phyloP scores from a whole-genome alignment of 2,797 vertebrate species.

The Sternotherus odoratus region DNA sequence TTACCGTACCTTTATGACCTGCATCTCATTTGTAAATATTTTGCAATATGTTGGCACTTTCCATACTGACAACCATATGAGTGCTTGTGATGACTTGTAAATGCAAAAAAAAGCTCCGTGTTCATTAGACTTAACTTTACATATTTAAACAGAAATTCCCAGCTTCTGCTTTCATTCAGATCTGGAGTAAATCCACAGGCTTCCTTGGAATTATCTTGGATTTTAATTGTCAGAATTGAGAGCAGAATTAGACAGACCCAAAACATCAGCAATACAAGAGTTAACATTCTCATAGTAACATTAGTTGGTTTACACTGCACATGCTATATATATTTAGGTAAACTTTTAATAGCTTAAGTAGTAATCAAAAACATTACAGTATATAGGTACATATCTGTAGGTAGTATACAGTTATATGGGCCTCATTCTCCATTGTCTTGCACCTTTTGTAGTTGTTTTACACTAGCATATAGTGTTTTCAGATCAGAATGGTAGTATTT shows the following conservation, averaged over 20 bases:
- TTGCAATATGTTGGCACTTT: conserved; percentile 24
- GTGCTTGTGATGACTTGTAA: neutral
- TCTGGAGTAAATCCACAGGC: neutral
- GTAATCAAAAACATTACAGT: neutral
- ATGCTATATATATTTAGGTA: neutral
- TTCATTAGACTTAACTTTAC: neutral
- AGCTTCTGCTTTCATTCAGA: neutral
- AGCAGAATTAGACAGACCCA: neutral
- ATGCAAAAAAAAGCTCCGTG: neutral
- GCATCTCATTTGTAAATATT: conserved; percentile 37
- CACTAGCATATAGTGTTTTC: neutral
- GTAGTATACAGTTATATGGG: neutral
- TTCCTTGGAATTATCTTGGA: neutral
- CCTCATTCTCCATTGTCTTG: neutral
- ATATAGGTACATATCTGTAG: neutral
- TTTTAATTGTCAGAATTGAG: neutral
- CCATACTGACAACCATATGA: neutral
- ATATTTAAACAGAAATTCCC: neutral
- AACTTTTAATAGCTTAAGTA: neutral
- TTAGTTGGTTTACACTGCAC: neutral
- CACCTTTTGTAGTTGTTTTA: neutral
- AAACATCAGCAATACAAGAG: neutral
- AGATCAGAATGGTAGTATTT: neutral
- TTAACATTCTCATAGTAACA: neutral
- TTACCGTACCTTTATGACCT: conserved; percentile 12